Percentiles rank a stretch among this genome's conserved stretches.
Conservation (phyloP, 64 coral and sea anemone species). For the Montipora foliosa region DNA sequence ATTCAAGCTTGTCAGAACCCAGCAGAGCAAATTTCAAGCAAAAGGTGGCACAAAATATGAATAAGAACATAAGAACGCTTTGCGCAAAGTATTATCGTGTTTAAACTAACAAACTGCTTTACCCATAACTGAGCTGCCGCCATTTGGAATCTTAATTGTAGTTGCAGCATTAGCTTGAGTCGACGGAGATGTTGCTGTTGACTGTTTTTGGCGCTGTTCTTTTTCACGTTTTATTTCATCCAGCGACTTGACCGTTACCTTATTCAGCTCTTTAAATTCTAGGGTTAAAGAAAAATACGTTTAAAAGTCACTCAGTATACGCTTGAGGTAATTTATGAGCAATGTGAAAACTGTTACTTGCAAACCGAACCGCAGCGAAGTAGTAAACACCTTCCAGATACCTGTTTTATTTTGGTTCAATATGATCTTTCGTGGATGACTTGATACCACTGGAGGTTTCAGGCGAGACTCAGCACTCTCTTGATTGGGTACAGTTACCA, state of each 20-base stretch:
- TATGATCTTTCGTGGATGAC: constrained; percentile 17
- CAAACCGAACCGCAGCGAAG: not conserved
- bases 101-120: not conserved
- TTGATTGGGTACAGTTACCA: constrained; percentile 29
- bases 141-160: not conserved
- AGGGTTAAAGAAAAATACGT: not conserved
- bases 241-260: constrained; percentile 70
- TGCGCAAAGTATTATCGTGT: not conserved
- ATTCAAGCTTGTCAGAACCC: too few species aligned
- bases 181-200: not conserved
- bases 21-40: too few species aligned
- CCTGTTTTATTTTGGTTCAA: constrained; percentile 41
- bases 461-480: constrained; percentile 5
- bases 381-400: not conserved
- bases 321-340: too few species aligned
- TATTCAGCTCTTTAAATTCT: constrained; percentile 45
- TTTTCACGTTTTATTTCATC: constrained; percentile 80
- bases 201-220: not conserved
- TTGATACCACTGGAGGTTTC: not conserved
- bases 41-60: too few species aligned
- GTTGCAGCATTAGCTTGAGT: not conserved
- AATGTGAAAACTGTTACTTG: not conserved
- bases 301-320: not conserved
- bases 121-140: not conserved
- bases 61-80: too few species aligned